Base-by-base conservation (phyloP, 1,140 invertebrate genomes). In the Pseudomyrmex concolor region DNA sequence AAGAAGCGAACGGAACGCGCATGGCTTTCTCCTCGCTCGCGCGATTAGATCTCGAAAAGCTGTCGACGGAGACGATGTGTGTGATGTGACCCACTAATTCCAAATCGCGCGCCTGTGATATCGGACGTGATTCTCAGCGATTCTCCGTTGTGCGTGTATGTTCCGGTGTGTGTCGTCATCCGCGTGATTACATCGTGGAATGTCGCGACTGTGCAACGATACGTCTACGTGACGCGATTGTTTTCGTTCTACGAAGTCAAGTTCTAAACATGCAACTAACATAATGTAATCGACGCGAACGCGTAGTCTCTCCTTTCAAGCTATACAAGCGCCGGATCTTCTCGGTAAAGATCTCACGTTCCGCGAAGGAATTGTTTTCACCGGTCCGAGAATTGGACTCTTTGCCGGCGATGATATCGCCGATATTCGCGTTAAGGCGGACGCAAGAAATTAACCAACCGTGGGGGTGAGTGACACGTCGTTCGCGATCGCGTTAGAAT, bases 341-440 rank as follows among this genome's bases (percentile, higher is more conserved):
- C 76, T 43, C 34, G 19, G 76, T 78, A 78, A 51, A 68, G 76
- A 34, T 34, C 34, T 34, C 34, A 34, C 15, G 51, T 78, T 78
- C 76, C 51, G 51, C 55, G 76, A 78, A 78, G 34, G 76, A 78
- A 57, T 78, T 57, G 25, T 70, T 70, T 68, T 22, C 76, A 68
- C 51, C 19, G 76, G 64, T 70, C 76, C 64, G 25, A 19, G 64
- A 78, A 78, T 70, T 19, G 15, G 10, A 13, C 3, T n/a, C 12
- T 17, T 60, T 10, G 12, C 10, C 15, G 4, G 12, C 60, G 25
- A 71, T 13, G 55, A 0, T 3, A 9, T 25, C 17, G 45, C 10
- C 13, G 59, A 19, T 19, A n/a, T 15, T 48, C 19, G 43, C 22
- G 22, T 4, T n/a, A n/a, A 3, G 25, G 25, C 50, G 50, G 67